Conservation (phyloP, 37 sponge, comb jelly and placozoan species). For the Crambe crambe region DNA sequence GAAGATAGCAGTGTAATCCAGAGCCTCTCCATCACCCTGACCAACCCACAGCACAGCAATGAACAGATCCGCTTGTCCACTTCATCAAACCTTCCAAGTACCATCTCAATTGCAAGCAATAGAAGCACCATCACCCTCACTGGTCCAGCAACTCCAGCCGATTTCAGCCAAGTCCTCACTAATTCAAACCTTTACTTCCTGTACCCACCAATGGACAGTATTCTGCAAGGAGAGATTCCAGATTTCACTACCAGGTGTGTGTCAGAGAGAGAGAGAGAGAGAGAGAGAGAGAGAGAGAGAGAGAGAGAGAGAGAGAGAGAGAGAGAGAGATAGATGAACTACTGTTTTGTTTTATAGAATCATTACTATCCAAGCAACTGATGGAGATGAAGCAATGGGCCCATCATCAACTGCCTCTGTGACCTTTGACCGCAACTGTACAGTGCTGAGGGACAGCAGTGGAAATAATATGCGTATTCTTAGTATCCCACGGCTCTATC, state of each 20-base stretch:
- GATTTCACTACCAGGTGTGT: slow-evolving; percentile 55
- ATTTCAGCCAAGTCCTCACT: not conserved
- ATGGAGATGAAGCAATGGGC: slow-evolving; percentile 22
- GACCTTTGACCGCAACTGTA: slow-evolving; percentile 42
- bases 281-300: too few species aligned
- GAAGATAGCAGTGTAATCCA: not conserved
- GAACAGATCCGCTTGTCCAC: not conserved
- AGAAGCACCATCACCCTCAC: not conserved
- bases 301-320: too few species aligned
- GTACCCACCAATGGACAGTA: slow-evolving; percentile 38
- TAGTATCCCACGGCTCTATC: not conserved
- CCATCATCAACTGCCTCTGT: not conserved
- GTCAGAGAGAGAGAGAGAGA: too few species aligned
- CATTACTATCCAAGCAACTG: slow-evolving; percentile 30
- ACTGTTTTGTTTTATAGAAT: slow-evolving; percentile 17
- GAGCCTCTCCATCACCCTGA: slow-evolving; percentile 13
- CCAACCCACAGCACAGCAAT: slow-evolving; percentile 22
- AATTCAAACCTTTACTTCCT: not conserved
- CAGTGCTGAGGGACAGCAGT: not conserved
- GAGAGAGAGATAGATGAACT: too few species aligned
- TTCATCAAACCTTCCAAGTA: not conserved
- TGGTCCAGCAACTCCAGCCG: slow-evolving; percentile 8
- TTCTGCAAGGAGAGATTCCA: slow-evolving; percentile 37
- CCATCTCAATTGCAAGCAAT: not conserved
- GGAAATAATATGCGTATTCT: not conserved